Conservation (phyloP, 2,113 vertebrate species). For the Chaetodon auriga region DNA sequence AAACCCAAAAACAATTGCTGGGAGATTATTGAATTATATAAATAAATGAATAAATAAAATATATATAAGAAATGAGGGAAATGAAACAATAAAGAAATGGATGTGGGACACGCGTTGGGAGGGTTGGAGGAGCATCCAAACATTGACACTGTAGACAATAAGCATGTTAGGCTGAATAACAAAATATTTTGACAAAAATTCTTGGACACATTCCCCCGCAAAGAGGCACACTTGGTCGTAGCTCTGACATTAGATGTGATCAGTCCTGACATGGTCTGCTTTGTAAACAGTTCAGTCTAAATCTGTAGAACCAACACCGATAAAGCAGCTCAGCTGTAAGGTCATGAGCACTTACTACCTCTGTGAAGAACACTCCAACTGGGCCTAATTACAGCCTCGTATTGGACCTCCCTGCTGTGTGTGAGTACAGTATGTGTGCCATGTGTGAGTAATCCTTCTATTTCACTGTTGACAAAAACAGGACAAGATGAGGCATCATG, state of each 20-base stretch:
- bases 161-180: neutral
- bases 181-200: neutral
- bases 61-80: neutral
- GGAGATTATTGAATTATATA: neutral
- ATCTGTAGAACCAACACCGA: neutral
- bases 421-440: constrained; percentile 1
- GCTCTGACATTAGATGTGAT: neutral
- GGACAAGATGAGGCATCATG: neutral
- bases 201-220: neutral
- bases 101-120: neutral
- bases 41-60: neutral
- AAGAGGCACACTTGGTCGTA: neutral
- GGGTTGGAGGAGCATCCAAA: constrained; percentile 1
- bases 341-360: neutral
- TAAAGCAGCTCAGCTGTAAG: constrained; percentile 1
- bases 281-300: neutral
- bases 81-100: constrained; percentile 1
- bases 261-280: neutral
- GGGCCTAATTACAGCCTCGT: constrained; percentile 16
- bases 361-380: neutral
- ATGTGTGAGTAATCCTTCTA: neutral
- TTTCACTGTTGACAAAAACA: neutral
- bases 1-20: neutral
- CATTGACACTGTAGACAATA: neutral
- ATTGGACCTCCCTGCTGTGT: constrained; percentile 10